Evolutionary conservation across 2,113 vertebrate species (phyloP).

Genomic region (Junco hyemalis): DNA sequence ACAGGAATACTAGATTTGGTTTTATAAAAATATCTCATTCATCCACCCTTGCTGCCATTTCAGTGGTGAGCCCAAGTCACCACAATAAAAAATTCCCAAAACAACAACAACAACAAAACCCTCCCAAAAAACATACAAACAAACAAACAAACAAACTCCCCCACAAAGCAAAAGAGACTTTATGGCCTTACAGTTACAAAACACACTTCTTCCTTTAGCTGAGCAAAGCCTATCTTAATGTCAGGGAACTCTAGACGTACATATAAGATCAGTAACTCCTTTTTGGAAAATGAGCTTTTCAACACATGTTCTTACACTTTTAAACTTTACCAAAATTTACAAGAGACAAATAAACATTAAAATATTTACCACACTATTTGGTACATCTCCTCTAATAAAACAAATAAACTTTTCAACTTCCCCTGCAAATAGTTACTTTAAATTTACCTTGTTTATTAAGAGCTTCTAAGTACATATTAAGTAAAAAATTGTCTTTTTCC

Average conservation of each 20-base stretch:
- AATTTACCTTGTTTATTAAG: background rate
- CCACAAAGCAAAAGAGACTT: background rate
- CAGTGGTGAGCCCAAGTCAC: background rate
- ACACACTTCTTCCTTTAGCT: background rate
- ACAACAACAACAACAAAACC: background rate
- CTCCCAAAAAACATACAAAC: background rate
- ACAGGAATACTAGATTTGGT: background rate
- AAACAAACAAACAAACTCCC: background rate
- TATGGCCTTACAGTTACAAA: background rate
- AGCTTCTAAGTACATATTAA: background rate
- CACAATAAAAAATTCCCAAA: background rate
- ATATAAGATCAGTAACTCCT: background rate
- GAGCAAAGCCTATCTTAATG: background rate
- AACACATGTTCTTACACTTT: background rate
- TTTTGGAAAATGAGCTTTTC: background rate
- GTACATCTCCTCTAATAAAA: background rate
- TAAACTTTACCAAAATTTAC: background rate
- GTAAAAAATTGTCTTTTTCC: background rate
- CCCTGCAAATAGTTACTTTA: background rate
- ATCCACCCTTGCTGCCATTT: background rate
- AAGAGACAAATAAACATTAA: background rate
- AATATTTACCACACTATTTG: constrained; percentile 18
- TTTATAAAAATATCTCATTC: background rate
- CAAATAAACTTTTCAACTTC: background rate
- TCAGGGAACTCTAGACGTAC: background rate